Conservation (phyloP, 2,888 invertebrate genomes). For the Phoronis australis region DNA sequence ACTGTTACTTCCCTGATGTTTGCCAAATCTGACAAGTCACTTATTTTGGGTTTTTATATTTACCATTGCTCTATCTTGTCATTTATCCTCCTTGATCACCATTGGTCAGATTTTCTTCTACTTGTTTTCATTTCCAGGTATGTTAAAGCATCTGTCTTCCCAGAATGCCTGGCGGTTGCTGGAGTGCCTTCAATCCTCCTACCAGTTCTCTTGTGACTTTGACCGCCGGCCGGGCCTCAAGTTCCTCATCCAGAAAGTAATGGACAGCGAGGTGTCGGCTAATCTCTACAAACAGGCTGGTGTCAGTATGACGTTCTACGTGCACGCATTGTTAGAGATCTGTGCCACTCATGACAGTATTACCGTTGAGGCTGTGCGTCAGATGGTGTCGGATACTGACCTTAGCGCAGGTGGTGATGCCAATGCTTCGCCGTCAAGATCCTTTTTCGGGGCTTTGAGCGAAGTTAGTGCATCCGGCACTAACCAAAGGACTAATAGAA, state of each 20-base stretch:
- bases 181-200: constrained; percentile 67
- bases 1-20: no score
- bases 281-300: constrained; percentile 67
- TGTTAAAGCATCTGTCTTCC: constrained; percentile 36
- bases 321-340: constrained; percentile 79
- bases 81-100: no score
- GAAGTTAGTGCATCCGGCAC: no score
- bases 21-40: no score
- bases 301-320: constrained; percentile 76
- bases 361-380: constrained; percentile 16
- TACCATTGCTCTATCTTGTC: no score
- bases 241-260: constrained; percentile 79
- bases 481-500: no score
- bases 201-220: constrained; percentile 76
- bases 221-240: constrained; percentile 87
- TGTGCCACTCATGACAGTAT: constrained; percentile 57
- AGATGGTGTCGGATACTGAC: constrained; percentile 9
- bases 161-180: constrained; percentile 35
- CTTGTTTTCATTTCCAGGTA: constrained; percentile 25
- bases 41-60: no score
- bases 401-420: not conserved
- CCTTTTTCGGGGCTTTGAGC: no score
- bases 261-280: constrained; percentile 46
- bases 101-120: not conserved
- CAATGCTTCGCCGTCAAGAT: no score